These are phyloP conservation scores for Calameuta idolon DNA, from an alignment of 2,888 invertebrate genomes.

Conservation along the genomic window DNA sequence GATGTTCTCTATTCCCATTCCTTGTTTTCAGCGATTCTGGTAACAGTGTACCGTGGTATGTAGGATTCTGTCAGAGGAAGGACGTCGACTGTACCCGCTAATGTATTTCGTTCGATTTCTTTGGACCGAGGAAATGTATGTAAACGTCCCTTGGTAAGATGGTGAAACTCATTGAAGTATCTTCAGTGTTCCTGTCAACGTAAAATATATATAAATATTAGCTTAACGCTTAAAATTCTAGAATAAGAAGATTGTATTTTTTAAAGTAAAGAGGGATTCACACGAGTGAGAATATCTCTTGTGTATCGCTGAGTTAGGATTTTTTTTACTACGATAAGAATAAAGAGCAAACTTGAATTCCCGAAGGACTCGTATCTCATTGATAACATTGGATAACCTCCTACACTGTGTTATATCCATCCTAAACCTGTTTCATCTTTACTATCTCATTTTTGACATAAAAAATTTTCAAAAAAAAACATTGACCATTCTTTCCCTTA, in stretches of 20 bases:
- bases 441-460: neutral
- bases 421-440: neutral
- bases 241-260: neutral
- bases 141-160: neutral
- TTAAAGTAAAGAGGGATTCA: neutral
- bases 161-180: neutral
- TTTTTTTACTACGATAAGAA: too few relatives aligned
- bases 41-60: neutral
- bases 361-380: neutral
- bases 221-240: neutral
- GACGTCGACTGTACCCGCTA: neutral
- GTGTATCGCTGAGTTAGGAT: neutral
- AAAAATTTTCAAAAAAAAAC: neutral
- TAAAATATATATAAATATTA: neutral
- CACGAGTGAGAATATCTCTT: neutral
- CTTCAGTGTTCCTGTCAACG: neutral
- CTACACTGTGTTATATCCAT: neutral
- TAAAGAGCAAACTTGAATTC: neutral
- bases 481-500: neutral
- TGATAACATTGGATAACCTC: neutral
- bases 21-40: neutral
- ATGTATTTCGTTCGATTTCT: neutral
- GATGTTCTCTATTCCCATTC: neutral
- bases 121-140: neutral
- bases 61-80: neutral